Base-by-base conservation (phyloP, 1,140 invertebrate species). In the Bombus ignitus region DNA sequence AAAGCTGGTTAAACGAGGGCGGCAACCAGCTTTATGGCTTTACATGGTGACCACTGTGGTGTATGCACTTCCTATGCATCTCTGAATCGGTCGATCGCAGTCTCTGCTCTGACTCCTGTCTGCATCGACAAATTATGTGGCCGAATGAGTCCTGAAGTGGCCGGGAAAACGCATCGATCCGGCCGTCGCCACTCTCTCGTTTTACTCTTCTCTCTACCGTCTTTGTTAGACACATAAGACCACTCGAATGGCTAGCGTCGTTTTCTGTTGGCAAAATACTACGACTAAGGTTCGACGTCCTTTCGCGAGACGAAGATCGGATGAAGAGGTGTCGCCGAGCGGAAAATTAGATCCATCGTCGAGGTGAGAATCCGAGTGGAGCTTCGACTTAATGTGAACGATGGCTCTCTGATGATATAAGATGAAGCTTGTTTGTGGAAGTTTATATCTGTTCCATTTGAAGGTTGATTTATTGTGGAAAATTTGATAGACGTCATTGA, bases 1-100 rank as follows among this genome's bases (percentile, higher is more conserved):
- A 89, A 86, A 89, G 76, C 88, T 87, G 88, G 88, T 89, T 83
- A 89, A 89, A 89, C 84, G 84, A 87, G 88, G 88, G 88, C 85
- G 88, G 77, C 66, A 47, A 85, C 84, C 71, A 77, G 88, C 79
- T 88, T 89, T 89, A 88, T 86, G 80, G 87, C 76, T 89, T 81
- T 80, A 57, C 66, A 81, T n/a, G 84, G 59, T 80, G 80, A 66
- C 78, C 86, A 85, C 28, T 42, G 83, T 85, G 78, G 77, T 73
- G 82, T 62, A 65, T 82, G 74, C 87, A 59, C 83, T 89, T 89
- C 80, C 85, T 71, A 39, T 83, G 62, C 87, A 83, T 68, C 80
- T 89, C 65, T 75, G 83, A 81, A 85, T 81, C 83, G 57, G n/a
- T 77, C 76, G 82, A 32, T 84, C 66, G 32, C 76, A 42, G 76